phyloP scores from a whole-genome alignment of 2,888 invertebrate species.

The Ophion costatus region DNA sequence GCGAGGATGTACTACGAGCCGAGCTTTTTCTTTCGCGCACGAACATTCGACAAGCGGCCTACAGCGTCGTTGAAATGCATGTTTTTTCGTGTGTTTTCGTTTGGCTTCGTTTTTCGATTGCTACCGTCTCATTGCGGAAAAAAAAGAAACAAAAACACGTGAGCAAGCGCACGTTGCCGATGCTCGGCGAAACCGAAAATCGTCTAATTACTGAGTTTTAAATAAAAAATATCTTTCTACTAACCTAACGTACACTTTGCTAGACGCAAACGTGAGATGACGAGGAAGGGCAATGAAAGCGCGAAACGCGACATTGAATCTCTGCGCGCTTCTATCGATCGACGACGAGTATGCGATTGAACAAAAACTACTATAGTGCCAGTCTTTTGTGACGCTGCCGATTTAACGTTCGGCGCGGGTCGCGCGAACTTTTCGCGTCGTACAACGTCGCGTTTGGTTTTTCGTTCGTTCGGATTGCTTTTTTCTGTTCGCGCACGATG shows the following conservation, averaged over 20 bases:
- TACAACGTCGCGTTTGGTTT: not conserved
- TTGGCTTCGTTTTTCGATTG: not conserved
- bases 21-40: conserved; percentile 18
- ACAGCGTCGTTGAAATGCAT: conserved; percentile 22
- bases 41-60: conserved; percentile 32
- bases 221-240: conserved; percentile 60
- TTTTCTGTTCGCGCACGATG: not conserved
- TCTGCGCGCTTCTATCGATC: conserved; percentile 56
- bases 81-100: not conserved
- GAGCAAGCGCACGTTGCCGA: conserved; percentile 25
- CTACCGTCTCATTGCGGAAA: too few relatives aligned
- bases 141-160: not conserved
- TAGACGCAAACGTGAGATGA: conserved; percentile 37
- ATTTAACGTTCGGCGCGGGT: conserved; percentile 23
- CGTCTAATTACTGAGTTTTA: conserved; percentile 31
- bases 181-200: conserved; percentile 23
- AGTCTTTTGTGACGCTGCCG: conserved; percentile 59
- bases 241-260: conserved; percentile 49
- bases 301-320: conserved; percentile 37
- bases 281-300: conserved; percentile 23
- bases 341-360: conserved; percentile 45
- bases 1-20: conserved; percentile 8
- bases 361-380: conserved; percentile 57
- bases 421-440: not conserved
- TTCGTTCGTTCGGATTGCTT: not conserved